Evolutionary conservation across 1,140 invertebrate genomes (phyloP), one percentile per base, ranked within the genome.

Genomic region (Anagrus nilaparvatae): DNA sequence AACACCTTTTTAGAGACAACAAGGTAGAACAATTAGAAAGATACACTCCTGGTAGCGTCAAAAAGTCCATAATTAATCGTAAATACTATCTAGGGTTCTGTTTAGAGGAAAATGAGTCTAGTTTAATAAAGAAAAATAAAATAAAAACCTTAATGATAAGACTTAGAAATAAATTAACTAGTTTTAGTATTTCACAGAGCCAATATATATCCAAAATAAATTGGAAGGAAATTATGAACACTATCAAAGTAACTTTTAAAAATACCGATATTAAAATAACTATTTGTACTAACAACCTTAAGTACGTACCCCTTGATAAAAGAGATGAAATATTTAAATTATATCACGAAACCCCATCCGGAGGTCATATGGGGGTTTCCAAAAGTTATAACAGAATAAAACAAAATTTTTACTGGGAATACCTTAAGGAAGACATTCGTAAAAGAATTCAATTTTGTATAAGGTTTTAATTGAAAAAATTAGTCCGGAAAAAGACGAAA

Each of bases 331-430:
- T 30, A 30, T 30, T 30, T 13, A 4, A 30, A n/a, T 10, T n/a
- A 30, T 4, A 5, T 7, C 16, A 30, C 13, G 8, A 17, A 30
- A 19, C 17, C 8, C 8, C 24, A 12, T 18, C 30, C 14, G 29
- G n/a, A 40, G 38, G 38, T 12, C 39, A 43, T 23, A 35, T 33
- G 16, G 34, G 35, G 2, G 27, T 46, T 25, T 28, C 21, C n/a
- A 45, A 45, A 29, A 40, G 30, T 1, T 47, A 47, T 31, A 18
- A 19, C 16, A 10, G 46, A 47, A 33, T 47, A 9, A 3, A 31
- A 2, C 7, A 36, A 18, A 27, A 25, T 18, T 43, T 31, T 35
- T 47, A 23, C 12, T 43, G 40, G 40, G 14, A 27, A 13, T 30
- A 33, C 7, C 12, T 47, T 3, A 47, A 40, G 20, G 12, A 32